A percentile compares a stretch with the other conserved stretches of the same genome.
Conservation (phyloP, 2,888 invertebrate species). For the Heliconius aoede region DNA sequence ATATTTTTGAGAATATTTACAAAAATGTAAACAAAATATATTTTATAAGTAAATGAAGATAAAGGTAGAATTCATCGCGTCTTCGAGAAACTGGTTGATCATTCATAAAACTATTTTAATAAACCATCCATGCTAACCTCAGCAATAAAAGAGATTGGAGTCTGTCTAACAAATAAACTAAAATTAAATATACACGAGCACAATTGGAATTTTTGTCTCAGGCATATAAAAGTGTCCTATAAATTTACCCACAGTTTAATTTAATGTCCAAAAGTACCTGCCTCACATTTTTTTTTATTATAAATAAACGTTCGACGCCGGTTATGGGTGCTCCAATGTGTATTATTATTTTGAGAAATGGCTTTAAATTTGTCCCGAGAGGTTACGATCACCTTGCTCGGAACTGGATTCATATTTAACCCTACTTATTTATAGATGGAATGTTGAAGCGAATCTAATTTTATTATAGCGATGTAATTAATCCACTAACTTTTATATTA, state of each 20-base stretch:
- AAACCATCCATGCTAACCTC: slow-evolving; percentile 78
- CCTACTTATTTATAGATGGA: slow-evolving; percentile 37
- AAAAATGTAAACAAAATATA: slow-evolving; percentile 18
- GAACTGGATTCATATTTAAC: slow-evolving; percentile 44
- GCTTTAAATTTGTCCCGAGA: slow-evolving; percentile 74
- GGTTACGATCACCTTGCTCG: slow-evolving; percentile 51
- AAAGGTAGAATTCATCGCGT: slow-evolving; percentile 1
- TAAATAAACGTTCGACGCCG: slow-evolving; percentile 78
- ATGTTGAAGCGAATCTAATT: slow-evolving; percentile 48
- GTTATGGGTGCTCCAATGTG: slow-evolving; percentile 77
- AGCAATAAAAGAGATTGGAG: slow-evolving; percentile 78
- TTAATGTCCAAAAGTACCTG: slow-evolving; percentile 84
- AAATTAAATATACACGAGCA: slow-evolving; percentile 83
- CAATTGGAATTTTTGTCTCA: slow-evolving; percentile 84
- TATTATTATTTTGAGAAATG: slow-evolving; percentile 82
- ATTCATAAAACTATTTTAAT: slow-evolving; percentile 82
- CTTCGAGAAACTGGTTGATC: slow-evolving; percentile 70
- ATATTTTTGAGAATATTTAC: neutral
- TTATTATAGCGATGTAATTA: slow-evolving; percentile 38
- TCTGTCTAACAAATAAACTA: slow-evolving; percentile 81
- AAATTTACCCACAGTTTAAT: slow-evolving; percentile 83
- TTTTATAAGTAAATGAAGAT: slow-evolving; percentile 6
- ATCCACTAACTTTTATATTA: slow-evolving; percentile 39
- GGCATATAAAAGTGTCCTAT: slow-evolving; percentile 83
- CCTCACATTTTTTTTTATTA: slow-evolving; percentile 78